A percentile compares a stretch with the other conserved stretches of the same genome.
These are phyloP conservation scores for Xerus inauris DNA, from an alignment of 2,113 vertebrate species.

Conservation along the genomic window DNA sequence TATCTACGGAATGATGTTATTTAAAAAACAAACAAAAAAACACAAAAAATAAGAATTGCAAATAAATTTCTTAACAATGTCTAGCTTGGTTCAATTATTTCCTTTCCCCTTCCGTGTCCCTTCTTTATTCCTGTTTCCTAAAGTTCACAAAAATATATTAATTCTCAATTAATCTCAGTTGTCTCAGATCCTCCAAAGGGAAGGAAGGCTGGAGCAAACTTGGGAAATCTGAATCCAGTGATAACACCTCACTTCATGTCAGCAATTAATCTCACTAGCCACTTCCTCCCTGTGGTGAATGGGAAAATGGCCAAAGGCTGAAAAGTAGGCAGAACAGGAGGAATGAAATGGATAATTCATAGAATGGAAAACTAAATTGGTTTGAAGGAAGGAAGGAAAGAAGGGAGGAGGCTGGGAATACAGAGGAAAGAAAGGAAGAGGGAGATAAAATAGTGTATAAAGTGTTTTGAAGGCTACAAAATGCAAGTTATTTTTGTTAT, in stretches of 20 bases:
- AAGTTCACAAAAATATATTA: slow-evolving; percentile 29
- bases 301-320: background rate
- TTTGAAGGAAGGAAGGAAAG: background rate
- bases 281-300: background rate
- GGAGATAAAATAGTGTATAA: background rate
- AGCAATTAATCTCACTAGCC: too few relatives aligned
- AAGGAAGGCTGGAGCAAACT: too few relatives aligned
- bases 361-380: background rate
- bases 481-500: background rate
- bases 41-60: slow-evolving; percentile 90
- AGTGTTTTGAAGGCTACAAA: background rate
- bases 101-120: slow-evolving; percentile 82
- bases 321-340: background rate
- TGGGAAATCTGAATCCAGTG: background rate
- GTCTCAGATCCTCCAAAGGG: background rate
- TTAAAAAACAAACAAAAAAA: slow-evolving; percentile 91
- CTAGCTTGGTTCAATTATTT: slow-evolving; percentile 83
- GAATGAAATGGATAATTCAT: background rate
- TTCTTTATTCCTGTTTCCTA: background rate
- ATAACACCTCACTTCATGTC: background rate
- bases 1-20: slow-evolving; percentile 99
- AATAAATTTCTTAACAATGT: slow-evolving; percentile 96
- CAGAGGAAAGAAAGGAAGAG: background rate
- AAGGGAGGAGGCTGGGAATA: too few relatives aligned
- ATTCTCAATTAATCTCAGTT: background rate